Evolutionary conservation across 2,113 vertebrate genomes (phyloP), one percentile per base, ranked within the genome.

Genomic region (Varanus komodoensis): DNA sequence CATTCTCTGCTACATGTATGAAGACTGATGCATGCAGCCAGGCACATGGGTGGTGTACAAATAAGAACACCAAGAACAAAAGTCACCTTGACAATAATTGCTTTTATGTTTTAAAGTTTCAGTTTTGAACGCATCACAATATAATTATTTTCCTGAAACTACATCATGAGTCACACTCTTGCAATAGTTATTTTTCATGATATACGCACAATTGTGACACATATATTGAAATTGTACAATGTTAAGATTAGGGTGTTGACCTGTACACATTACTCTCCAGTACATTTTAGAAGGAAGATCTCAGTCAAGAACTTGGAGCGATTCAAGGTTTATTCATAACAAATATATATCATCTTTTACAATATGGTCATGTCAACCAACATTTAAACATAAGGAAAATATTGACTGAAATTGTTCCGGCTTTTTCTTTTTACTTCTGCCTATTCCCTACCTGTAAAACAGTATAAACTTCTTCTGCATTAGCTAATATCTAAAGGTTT

Each of bases 401-500:
- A 12, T 1, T 74, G n/a, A 21, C 44, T 19, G 9, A 34, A 61
- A 57, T 11, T 57, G 17, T 29, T 15, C 6, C 11, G 14, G 19
- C 5, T 71, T 71, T 38, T 29, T 57, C 27, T 74, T 54, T 38
- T 73, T 15, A 82, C 21, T 67, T 5, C 21, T 34, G 7, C 57
- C 82, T 1, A 1, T 90, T 84, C 75, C 32, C 69, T 87, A 23
- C 21, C 81, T 68, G 52, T 27, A 27, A 52, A 38, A 77, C 25
- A 34, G 19, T 23, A 21, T 77, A 32, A 6, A 38, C 17, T 83
- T 50, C 44, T 69, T 69, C 48, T 93, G 64, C 44, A 61, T 83
- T 92, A 88, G 82, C 73, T 90, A 68, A 3, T 89, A 52, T 89
- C 93, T 91, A 74, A 88, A 68, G 32, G 44, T 64, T 96, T 83